Percentiles rank a stretch among this genome's conserved stretches.
Evolutionary conservation across 2,797 vertebrate genomes (phyloP).

Genomic region (Alcedo quadribrachys): DNA sequence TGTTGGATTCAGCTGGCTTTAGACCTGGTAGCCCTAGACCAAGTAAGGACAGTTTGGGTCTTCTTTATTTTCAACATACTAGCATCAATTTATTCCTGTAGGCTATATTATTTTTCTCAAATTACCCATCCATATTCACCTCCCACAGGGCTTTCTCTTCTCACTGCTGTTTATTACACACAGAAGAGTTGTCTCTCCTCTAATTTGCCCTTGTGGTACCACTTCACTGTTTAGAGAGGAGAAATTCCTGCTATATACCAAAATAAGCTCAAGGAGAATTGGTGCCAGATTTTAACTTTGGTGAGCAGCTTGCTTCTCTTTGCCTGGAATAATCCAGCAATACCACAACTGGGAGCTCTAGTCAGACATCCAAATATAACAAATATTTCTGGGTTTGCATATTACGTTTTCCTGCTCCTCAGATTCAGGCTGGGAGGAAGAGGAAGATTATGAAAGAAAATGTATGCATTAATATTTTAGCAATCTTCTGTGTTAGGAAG

Average conservation of each 20-base stretch:
- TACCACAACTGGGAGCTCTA: neutral
- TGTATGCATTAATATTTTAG: slow-evolving; percentile 10
- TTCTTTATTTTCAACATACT: neutral
- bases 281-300: slow-evolving; percentile 5
- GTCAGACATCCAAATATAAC: slow-evolving; percentile 24
- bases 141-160: neutral
- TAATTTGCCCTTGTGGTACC: neutral
- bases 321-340: neutral
- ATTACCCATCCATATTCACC: slow-evolving; percentile 3
- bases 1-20: neutral
- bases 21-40: neutral
- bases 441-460: slow-evolving; percentile 21
- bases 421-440: neutral
- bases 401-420: neutral
- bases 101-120: slow-evolving; percentile 30
- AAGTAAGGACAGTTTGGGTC: neutral
- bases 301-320: slow-evolving; percentile 20
- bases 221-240: neutral
- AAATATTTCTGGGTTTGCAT: slow-evolving; percentile 35
- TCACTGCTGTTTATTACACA: slow-evolving; percentile 2
- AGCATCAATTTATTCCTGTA: neutral
- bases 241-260: slow-evolving; percentile 44
- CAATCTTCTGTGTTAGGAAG: slow-evolving; percentile 14
- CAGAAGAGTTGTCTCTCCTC: neutral
- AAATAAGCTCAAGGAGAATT: slow-evolving; percentile 14